Evolutionary conservation across 2,797 vertebrate species (phyloP).

Genomic region (Darevskia mixta): DNA sequence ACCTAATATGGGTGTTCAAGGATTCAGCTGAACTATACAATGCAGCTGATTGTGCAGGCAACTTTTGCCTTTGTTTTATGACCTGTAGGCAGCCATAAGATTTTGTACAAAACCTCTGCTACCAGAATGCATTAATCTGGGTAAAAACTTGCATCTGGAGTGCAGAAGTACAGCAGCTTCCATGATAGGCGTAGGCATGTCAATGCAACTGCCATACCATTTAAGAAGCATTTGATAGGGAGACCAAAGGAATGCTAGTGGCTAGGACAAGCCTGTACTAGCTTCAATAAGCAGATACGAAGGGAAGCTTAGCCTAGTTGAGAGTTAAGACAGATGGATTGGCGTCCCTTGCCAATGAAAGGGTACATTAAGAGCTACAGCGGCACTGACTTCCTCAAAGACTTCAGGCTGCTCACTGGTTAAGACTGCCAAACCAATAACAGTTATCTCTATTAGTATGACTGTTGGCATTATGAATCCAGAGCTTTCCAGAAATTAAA

Average conservation of each 20-base stretch:
- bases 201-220: not conserved
- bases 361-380: not conserved
- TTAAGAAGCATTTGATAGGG: not conserved
- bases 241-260: not conserved
- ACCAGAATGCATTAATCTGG: not conserved
- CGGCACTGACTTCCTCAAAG: not conserved
- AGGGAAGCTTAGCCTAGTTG: not conserved
- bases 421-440: not conserved
- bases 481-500: not conserved
- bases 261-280: not conserved
- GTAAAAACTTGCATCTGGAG: not conserved
- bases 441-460: not conserved
- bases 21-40: conserved; percentile 33
- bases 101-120: not conserved
- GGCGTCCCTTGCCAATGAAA: not conserved
- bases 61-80: not conserved
- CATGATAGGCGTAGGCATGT: not conserved
- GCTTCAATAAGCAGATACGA: not conserved
- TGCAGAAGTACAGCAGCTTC: not conserved
- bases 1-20: not conserved
- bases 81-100: not conserved
- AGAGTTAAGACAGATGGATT: not conserved
- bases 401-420: not conserved
- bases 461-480: not conserved
- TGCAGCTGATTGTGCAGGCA: not conserved